Conservation (phyloP, 2,888 invertebrate species). For the Scaeva pyrastri region DNA sequence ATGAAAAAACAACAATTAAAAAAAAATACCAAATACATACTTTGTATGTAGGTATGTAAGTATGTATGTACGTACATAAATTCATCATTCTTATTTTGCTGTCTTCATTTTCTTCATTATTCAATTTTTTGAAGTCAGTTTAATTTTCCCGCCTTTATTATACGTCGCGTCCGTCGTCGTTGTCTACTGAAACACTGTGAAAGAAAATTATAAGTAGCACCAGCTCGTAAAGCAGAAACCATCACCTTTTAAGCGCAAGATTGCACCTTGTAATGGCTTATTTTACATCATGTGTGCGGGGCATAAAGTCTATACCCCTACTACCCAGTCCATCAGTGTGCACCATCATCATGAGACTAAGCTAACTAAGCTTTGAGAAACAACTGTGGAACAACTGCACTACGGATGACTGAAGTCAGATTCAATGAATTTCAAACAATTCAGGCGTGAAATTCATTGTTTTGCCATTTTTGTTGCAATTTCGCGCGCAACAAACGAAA, state of each 20-base stretch:
- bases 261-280: conserved; percentile 72
- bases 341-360: background rate
- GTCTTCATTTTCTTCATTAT: conserved; percentile 9
- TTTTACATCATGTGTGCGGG: conserved; percentile 30
- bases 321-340: no score
- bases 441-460: conserved; percentile 73
- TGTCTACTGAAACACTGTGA: conserved; percentile 13
- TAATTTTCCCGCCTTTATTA: background rate
- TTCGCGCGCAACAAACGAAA: conserved; percentile 19
- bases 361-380: conserved; percentile 48
- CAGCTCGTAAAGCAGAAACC: conserved; percentile 53
- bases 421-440: conserved; percentile 66
- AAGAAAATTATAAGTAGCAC: conserved; percentile 46
- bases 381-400: background rate
- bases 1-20: conserved; percentile 37
- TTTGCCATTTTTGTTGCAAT: conserved; percentile 41
- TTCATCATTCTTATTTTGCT: conserved; percentile 25
- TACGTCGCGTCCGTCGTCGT: no score
- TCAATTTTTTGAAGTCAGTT: conserved; percentile 24
- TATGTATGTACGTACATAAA: background rate
- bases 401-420: conserved; percentile 64
- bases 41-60: no score
- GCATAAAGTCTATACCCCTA: background rate
- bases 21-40: conserved; percentile 44
- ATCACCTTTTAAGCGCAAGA: conserved; percentile 75